phyloP scores from a whole-genome alignment of 2,113 vertebrate species.

The Sminthopsis crassicaudata region DNA sequence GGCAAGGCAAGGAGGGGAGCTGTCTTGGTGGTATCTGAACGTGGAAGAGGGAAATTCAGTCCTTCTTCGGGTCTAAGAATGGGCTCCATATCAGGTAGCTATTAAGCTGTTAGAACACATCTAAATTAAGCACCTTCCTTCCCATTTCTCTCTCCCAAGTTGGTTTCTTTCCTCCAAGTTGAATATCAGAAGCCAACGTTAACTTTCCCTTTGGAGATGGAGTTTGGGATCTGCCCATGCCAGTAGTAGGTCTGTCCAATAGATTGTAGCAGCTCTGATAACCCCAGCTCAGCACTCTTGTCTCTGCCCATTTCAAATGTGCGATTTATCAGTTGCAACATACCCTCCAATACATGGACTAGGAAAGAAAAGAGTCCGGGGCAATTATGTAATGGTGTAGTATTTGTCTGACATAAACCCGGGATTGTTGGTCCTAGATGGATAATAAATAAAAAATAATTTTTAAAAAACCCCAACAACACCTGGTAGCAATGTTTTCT shows the following conservation, averaged over 20 bases:
- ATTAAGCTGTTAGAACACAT: conserved; percentile 48
- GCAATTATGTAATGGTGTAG: conserved; percentile 85
- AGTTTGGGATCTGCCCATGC: conserved; percentile 53
- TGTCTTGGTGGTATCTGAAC: conserved; percentile 47
- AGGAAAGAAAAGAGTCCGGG: conserved; percentile 81
- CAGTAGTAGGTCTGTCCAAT: conserved; percentile 56
- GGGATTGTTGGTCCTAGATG: conserved; percentile 82
- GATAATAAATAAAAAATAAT: conserved; percentile 82
- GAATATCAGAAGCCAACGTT: conserved; percentile 75
- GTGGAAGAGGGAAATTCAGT: conserved; percentile 32
- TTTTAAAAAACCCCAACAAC: conserved; percentile 50
- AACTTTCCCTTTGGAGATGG: conserved; percentile 74
- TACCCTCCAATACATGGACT: conserved; percentile 82
- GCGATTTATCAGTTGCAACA: conserved; percentile 84
- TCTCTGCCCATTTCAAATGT: conserved; percentile 83
- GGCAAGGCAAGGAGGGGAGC: conserved; percentile 53
- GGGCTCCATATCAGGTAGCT: conserved; percentile 24
- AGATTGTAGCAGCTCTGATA: conserved; percentile 73
- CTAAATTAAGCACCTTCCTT: conserved; percentile 66
- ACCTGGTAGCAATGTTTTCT: conserved; percentile 82
- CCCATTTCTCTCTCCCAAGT: conserved; percentile 65
- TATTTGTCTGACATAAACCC: conserved; percentile 82
- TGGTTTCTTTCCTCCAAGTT: conserved; percentile 56
- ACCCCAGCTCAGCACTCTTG: conserved; percentile 69
- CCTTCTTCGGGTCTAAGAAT: conserved; percentile 65